Percentiles rank a stretch among this genome's conserved stretches.
These are phyloP conservation scores for Delia radicum DNA, from an alignment of 1,140 invertebrate species.

Conservation along the genomic window DNA sequence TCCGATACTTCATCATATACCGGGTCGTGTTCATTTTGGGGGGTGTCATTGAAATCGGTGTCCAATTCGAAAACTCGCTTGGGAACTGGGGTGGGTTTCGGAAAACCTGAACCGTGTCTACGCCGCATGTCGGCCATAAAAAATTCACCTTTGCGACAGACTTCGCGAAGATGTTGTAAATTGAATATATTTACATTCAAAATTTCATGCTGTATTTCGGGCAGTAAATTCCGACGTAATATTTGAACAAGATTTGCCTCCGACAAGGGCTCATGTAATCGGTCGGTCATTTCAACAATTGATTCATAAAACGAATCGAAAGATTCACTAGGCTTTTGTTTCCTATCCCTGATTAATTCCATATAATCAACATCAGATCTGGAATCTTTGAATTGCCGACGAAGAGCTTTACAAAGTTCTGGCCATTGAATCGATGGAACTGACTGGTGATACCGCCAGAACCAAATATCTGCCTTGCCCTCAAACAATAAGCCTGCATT, in stretches of 20 bases:
- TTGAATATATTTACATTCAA: neutral
- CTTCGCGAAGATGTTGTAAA: neutral
- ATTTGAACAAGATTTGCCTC: neutral
- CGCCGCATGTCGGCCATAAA: neutral
- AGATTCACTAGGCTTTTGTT: no score
- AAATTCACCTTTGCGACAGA: neutral
- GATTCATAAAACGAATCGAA: no score
- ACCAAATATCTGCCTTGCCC: neutral
- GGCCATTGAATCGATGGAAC: neutral
- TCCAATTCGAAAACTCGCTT: neutral
- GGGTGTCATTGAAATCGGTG: neutral
- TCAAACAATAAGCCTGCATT: neutral
- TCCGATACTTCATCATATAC: neutral
- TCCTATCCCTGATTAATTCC: constrained; percentile 11
- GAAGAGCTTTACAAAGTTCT: neutral
- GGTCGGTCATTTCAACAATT: constrained; percentile 22
- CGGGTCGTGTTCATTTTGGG: neutral
- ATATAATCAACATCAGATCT: constrained; percentile 8
- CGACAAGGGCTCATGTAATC: neutral
- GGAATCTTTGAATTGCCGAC: constrained; percentile 1
- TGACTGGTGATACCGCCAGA: neutral
- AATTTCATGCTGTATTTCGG: constrained; percentile 9
- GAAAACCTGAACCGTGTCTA: neutral
- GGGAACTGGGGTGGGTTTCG: neutral
- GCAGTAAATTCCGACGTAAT: neutral